Percentiles rank a stretch among this genome's conserved stretches.
phyloP scores from a whole-genome alignment of 2,797 vertebrate genomes.

The Mormyrops attenuatus region DNA sequence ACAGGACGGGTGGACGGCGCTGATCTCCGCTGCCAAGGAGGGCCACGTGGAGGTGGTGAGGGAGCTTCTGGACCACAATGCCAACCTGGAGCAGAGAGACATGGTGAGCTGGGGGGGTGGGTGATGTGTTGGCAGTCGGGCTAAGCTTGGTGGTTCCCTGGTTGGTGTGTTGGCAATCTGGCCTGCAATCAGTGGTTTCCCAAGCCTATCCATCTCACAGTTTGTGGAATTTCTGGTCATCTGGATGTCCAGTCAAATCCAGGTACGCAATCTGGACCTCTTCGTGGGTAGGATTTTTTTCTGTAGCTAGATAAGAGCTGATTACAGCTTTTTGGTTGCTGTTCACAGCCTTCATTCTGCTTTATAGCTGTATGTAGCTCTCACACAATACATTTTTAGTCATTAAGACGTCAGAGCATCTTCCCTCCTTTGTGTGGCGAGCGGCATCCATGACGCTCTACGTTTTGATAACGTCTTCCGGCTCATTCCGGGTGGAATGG shows the following conservation, averaged over 20 bases:
- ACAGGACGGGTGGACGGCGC: constrained; percentile 96
- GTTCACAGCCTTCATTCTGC: neutral
- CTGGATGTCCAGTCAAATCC: neutral
- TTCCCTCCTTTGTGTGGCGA: neutral
- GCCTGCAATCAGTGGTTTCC: neutral
- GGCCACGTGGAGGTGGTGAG: constrained; percentile 80
- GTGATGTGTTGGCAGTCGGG: neutral
- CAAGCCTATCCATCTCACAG: neutral
- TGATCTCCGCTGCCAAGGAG: constrained; percentile 93
- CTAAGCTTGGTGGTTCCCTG: neutral
- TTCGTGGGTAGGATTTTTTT: neutral
- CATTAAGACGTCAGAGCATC: neutral
- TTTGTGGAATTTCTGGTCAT: neutral
- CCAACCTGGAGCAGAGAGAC: constrained; percentile 85
- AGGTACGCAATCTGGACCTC: neutral
- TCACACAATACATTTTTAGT: neutral
- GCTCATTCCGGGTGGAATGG: neutral
- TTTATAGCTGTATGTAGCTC: neutral
- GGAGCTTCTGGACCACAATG: constrained; percentile 80
- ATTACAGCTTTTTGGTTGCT: neutral
- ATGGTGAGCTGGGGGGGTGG: constrained; percentile 68
- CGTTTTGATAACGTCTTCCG: neutral
- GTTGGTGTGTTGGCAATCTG: neutral
- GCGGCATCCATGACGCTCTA: neutral
- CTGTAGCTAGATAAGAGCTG: neutral